Conservation (phyloP, 1,140 invertebrate genomes). For the Cyrtorhinus lividipennis region DNA sequence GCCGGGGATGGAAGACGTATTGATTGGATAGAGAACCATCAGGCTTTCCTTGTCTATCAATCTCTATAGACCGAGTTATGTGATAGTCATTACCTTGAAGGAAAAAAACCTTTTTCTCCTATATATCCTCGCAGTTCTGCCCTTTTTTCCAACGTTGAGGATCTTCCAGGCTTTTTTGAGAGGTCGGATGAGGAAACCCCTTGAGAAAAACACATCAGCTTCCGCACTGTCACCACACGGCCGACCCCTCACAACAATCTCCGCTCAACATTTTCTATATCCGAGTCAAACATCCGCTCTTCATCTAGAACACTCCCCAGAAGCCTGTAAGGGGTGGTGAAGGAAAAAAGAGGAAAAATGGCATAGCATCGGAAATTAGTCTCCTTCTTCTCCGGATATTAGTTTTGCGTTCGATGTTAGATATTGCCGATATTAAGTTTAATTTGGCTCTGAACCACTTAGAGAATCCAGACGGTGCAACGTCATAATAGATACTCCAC, state of each 20-base stretch:
- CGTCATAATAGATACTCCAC: not conserved
- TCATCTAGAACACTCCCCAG: not conserved
- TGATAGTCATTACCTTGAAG: slow-evolving; percentile 12
- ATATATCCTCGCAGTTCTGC: no score
- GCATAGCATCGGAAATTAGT: not conserved
- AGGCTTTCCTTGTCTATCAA: slow-evolving; percentile 9
- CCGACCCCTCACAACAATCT: not conserved
- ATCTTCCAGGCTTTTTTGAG: no score
- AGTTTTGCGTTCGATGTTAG: not conserved
- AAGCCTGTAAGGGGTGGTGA: not conserved
- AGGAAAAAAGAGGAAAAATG: not conserved
- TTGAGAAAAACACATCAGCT: slow-evolving; percentile 3
- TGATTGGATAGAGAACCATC: not conserved
- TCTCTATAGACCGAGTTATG: slow-evolving; percentile 11
- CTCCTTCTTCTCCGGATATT: not conserved
- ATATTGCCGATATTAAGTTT: not conserved
- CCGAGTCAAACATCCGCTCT: slow-evolving; percentile 7
- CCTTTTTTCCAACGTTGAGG: no score
- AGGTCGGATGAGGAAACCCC: not conserved
- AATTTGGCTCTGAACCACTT: not conserved
- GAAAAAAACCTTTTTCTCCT: no score
- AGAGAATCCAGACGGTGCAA: not conserved
- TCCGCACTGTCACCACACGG: not conserved
- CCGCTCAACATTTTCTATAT: slow-evolving; percentile 9
- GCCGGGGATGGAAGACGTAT: not conserved